Evolutionary conservation across 2,113 vertebrate species (phyloP).

Genomic region (Elephas maximus): DNA sequence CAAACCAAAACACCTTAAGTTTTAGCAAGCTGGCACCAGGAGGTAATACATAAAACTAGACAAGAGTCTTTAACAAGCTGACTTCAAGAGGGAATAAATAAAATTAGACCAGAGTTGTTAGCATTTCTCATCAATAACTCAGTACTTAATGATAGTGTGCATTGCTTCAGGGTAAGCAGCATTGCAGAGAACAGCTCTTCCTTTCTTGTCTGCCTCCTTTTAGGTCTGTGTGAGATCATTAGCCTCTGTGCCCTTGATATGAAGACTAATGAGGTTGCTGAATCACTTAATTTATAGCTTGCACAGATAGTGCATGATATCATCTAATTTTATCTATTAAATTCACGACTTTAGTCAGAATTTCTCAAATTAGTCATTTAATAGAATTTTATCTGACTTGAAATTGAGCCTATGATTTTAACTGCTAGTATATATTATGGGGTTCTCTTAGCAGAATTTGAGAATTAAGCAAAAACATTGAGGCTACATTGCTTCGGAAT

Average conservation of each 20-base stretch:
- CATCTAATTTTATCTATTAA: conserved; percentile 70
- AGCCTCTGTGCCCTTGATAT: neutral
- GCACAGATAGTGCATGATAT: conserved; percentile 37
- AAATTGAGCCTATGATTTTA: conserved; percentile 70
- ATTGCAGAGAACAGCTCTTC: neutral
- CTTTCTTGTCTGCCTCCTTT: conserved; percentile 3
- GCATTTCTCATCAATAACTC: conserved; percentile 52
- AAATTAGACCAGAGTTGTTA: conserved; percentile 19
- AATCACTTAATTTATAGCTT: conserved; percentile 64
- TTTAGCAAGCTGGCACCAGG: neutral
- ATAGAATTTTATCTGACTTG: conserved; percentile 63
- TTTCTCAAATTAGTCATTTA: conserved; percentile 71
- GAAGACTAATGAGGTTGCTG: conserved; percentile 13
- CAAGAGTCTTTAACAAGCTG: neutral
- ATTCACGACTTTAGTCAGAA: conserved; percentile 43
- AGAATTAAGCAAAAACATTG: conserved; percentile 61
- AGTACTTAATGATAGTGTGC: neutral
- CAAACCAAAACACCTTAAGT: neutral
- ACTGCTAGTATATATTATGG: neutral
- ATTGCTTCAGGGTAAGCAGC: conserved; percentile 17
- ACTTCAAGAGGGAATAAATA: neutral
- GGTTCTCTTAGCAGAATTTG: conserved; percentile 35
- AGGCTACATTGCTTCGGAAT: neutral
- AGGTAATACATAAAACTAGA: neutral
- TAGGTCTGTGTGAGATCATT: neutral